phyloP scores from a whole-genome alignment of 2,113 vertebrate species.

The Hymenochirus boettgeri region DNA sequence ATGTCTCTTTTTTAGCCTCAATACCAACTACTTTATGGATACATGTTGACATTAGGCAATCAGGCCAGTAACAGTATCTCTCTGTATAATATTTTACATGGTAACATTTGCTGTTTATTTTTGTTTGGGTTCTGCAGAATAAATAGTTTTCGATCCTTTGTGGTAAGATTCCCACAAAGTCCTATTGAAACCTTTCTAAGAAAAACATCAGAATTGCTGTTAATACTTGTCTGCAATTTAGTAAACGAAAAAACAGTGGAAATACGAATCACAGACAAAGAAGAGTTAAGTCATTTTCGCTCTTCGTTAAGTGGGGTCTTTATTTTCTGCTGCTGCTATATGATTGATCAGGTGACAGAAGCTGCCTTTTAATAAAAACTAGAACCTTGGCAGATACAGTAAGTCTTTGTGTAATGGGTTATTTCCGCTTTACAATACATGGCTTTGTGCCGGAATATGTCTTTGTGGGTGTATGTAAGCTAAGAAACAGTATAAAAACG shows the following conservation, averaged over 20 bases:
- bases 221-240: neutral
- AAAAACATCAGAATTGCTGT: neutral
- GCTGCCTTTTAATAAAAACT: constrained; percentile 14
- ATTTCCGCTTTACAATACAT: constrained; percentile 18
- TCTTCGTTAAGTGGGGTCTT: constrained; percentile 16
- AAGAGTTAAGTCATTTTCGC: constrained; percentile 17
- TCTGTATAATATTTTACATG: neutral
- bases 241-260: neutral
- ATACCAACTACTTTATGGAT: no score
- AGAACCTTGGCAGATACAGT: constrained; percentile 5
- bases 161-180: neutral
- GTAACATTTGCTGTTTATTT: constrained; percentile 2
- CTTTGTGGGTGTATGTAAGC: constrained; percentile 14
- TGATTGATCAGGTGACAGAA: constrained; percentile 26
- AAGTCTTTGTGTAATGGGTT: constrained; percentile 24
- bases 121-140: neutral
- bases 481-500: constrained; percentile 8
- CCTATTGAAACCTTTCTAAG: neutral
- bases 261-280: neutral
- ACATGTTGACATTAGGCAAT: no score
- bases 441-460: constrained; percentile 10
- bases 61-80: no score
- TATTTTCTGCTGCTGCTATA: constrained; percentile 15
- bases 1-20: no score
- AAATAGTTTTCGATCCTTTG: neutral